phyloP scores from a whole-genome alignment of 2,797 vertebrate genomes.

The Steatocranus sp. region DNA sequence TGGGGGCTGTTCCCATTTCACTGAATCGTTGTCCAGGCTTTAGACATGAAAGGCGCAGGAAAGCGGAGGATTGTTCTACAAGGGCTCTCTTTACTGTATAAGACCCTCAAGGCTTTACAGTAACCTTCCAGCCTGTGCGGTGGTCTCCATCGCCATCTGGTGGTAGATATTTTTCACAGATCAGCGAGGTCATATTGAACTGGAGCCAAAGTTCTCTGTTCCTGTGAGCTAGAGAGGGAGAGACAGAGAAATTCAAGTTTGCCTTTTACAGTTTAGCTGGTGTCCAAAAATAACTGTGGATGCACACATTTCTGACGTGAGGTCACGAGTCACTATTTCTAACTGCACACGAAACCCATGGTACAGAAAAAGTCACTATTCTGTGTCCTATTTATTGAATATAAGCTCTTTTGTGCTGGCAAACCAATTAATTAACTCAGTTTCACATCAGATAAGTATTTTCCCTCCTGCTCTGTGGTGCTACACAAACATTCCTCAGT shows the following conservation, averaged over 20 bases:
- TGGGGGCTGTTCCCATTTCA: not conserved
- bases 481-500: constrained; percentile 67
- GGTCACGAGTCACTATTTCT: not conserved
- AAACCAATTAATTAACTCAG: constrained; percentile 53
- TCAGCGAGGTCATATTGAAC: constrained; percentile 78
- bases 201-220: constrained; percentile 70
- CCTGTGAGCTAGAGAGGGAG: constrained; percentile 60
- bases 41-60: constrained; percentile 26
- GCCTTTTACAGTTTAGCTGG: constrained; percentile 60
- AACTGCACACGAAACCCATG: not conserved
- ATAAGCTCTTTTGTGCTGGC: not conserved
- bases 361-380: not conserved
- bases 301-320: constrained; percentile 36
- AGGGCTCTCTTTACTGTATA: constrained; percentile 48
- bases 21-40: not conserved
- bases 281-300: constrained; percentile 52
- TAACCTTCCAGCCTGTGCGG: constrained; percentile 19
- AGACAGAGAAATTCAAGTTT: constrained; percentile 59
- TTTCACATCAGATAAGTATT: constrained; percentile 61
- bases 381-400: constrained; percentile 1
- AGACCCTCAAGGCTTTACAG: constrained; percentile 41
- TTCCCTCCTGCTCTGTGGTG: constrained; percentile 45
- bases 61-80: constrained; percentile 31
- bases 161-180: constrained; percentile 77
- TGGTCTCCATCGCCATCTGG: constrained; percentile 80